Evolutionary conservation across 2,113 vertebrate genomes (phyloP).

Genomic region (Pedionomus torquatus): DNA sequence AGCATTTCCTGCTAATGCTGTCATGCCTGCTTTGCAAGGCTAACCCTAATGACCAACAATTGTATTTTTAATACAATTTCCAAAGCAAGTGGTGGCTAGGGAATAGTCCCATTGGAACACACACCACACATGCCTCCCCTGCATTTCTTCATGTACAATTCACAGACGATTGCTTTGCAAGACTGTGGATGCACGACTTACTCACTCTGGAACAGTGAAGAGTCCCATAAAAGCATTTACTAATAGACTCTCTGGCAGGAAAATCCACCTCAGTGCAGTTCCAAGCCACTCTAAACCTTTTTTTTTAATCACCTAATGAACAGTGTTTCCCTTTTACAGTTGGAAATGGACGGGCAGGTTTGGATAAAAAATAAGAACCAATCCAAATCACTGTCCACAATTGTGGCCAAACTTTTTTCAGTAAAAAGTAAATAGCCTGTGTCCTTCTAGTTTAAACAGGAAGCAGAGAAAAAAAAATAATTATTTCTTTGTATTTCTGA

Average conservation of each 20-base stretch:
- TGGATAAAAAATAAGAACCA: not conserved
- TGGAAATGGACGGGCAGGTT: not conserved
- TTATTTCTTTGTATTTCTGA: not conserved
- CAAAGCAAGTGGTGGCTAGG: not conserved
- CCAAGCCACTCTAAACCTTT: slow-evolving; percentile 30
- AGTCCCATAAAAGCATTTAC: slow-evolving; percentile 55
- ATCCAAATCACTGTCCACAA: not conserved
- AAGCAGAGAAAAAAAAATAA: not conserved
- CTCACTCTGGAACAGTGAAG: slow-evolving; percentile 1
- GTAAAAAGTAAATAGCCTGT: not conserved
- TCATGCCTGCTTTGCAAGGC: slow-evolving; percentile 47
- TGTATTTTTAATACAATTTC: slow-evolving; percentile 55
- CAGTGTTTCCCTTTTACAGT: not conserved
- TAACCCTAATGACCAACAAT: slow-evolving; percentile 69
- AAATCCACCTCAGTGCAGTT: slow-evolving; percentile 20
- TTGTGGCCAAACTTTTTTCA: not conserved
- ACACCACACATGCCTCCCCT: slow-evolving; percentile 24
- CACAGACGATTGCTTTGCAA: slow-evolving; percentile 48
- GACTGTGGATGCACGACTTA: not conserved
- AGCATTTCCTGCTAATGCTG: slow-evolving; percentile 62
- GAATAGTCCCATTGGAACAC: slow-evolving; percentile 25
- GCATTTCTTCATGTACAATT: slow-evolving; percentile 25
- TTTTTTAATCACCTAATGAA: slow-evolving; percentile 40
- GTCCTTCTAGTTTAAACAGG: not conserved
- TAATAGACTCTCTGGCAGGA: slow-evolving; percentile 53